A percentile compares a stretch with the other conserved stretches of the same genome.
Conservation (phyloP, 2,113 vertebrate genomes). For the Lota lota region DNA sequence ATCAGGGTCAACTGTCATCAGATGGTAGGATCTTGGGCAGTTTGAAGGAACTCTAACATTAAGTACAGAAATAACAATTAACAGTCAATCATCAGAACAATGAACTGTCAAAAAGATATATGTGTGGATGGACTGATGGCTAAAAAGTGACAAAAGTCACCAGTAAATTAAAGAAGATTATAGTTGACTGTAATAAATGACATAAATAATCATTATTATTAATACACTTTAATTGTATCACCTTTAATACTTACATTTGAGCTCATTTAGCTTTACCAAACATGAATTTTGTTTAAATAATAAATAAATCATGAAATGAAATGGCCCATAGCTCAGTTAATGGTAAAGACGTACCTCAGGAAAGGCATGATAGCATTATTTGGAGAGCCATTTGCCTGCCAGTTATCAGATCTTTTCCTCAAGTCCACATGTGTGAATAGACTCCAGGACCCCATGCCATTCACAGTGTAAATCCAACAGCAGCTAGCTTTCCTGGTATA, state of each 20-base stretch:
- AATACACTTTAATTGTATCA: too few species aligned
- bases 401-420: conserved; percentile 68
- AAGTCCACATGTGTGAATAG: conserved; percentile 59
- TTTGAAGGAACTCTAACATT: conserved; percentile 61
- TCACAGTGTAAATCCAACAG: conserved; percentile 39
- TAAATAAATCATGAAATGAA: too few species aligned
- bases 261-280: too few species aligned
- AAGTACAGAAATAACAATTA: not conserved
- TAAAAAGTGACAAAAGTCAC: too few species aligned
- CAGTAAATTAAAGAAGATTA: too few species aligned
- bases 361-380: conserved; percentile 52
- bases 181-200: too few species aligned
- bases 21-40: conserved; percentile 58
- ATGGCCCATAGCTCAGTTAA: not conserved
- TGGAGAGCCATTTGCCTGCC: conserved; percentile 61
- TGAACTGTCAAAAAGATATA: too few species aligned
- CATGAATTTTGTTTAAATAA: too few species aligned
- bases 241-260: too few species aligned
- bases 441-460: fast-evolving
- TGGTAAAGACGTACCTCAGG: conserved; percentile 53
- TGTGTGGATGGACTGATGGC: too few species aligned
- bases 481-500: conserved; percentile 32
- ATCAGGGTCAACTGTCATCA: conserved; percentile 62
- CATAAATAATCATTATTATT: too few species aligned
- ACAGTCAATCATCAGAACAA: too few species aligned